Conservation (phyloP, 1,140 invertebrate species). For the Agraylea sexmaculata region DNA sequence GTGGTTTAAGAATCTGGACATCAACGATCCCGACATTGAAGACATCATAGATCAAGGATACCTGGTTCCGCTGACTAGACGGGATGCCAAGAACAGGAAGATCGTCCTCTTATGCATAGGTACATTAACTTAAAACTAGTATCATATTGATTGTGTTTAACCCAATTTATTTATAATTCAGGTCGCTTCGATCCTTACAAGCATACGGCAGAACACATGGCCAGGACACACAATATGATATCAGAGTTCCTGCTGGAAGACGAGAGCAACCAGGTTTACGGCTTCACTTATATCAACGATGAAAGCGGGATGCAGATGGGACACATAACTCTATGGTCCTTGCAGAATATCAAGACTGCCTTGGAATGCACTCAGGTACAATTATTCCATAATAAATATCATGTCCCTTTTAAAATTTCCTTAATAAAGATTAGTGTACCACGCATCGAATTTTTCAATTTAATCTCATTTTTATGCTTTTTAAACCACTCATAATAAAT, state of each 20-base stretch:
- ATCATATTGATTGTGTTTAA: background rate
- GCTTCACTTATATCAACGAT: conserved; percentile 73
- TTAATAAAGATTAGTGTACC: no score
- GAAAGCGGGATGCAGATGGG: conserved; percentile 71
- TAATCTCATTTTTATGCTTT: no score
- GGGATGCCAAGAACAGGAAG: conserved; percentile 58
- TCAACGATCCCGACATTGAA: conserved; percentile 54
- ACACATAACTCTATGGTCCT: conserved; percentile 68
- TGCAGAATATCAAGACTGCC: conserved; percentile 65
- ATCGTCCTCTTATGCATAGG: conserved; percentile 65
- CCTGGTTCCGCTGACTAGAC: conserved; percentile 60
- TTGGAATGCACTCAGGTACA: conserved; percentile 68
- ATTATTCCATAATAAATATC: no score
- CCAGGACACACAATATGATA: conserved; percentile 60
- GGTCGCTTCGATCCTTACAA: conserved; percentile 62
- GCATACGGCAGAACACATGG: conserved; percentile 60
- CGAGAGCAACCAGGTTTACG: conserved; percentile 61
- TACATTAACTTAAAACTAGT: conserved; percentile 21
- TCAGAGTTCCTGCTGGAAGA: conserved; percentile 68
- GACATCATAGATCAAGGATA: conserved; percentile 75
- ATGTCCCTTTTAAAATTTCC: no score
- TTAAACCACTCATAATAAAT: no score
- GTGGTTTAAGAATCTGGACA: conserved; percentile 72
- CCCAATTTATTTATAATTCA: conserved; percentile 21
- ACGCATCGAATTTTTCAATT: no score